These are phyloP conservation scores for Varecia variegata DNA, from an alignment of 2,797 vertebrate species.

Conservation along the genomic window DNA sequence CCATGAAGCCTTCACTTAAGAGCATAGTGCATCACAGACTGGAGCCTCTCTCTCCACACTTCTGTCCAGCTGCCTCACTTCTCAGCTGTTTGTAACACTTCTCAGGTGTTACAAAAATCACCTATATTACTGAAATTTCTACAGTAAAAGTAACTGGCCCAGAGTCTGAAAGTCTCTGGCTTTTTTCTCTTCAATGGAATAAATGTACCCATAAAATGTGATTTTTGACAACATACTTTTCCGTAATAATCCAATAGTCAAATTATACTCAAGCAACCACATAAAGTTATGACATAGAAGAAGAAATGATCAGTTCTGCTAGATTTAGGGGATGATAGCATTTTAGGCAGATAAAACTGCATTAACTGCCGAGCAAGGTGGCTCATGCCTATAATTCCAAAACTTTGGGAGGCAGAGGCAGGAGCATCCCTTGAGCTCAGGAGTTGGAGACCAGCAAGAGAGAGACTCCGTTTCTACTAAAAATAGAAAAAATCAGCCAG, in stretches of 20 bases:
- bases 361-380: not conserved
- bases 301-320: slow-evolving; percentile 26
- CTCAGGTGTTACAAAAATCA: too few relatives aligned
- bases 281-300: not conserved
- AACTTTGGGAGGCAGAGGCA: not conserved
- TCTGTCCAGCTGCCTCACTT: not conserved
- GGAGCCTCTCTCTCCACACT: not conserved
- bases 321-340: not conserved
- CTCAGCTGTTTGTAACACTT: too few relatives aligned
- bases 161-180: not conserved
- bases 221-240: slow-evolving; percentile 25
- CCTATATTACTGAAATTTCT: slow-evolving; percentile 8
- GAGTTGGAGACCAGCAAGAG: not conserved
- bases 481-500: not conserved
- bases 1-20: not conserved
- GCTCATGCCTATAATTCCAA: not conserved
- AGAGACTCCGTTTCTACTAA: not conserved
- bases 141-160: not conserved
- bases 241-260: slow-evolving; percentile 9
- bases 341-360: slow-evolving; percentile 17
- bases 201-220: not conserved
- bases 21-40: not conserved
- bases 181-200: slow-evolving; percentile 33
- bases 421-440: not conserved
- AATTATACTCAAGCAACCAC: slow-evolving; percentile 10